Base-by-base conservation (phyloP, 2,797 vertebrate genomes). In the Triplophysa yarkandensis region DNA sequence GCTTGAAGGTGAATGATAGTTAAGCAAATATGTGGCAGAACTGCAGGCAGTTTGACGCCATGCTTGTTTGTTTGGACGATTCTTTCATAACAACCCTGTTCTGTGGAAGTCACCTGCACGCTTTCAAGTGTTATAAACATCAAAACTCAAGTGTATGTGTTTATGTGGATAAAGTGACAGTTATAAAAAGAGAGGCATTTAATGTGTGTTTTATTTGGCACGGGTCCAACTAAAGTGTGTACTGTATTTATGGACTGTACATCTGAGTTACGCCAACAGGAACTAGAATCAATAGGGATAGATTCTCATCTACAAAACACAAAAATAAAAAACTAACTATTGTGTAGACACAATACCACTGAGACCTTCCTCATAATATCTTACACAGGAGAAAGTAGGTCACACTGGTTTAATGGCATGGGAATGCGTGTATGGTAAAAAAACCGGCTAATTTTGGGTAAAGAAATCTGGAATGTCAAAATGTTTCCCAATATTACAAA, bases 171-270 rank as follows among this genome's bases (percentile, higher is more conserved):
- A 30, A 36, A 71, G 30, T 17, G 6, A 7, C 6, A 17, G 54
- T 57, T 71, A 19, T 46, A 30, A 58, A 46, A n/a, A 55, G 14
- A 39, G 27, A 46, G 30, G 19, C 61, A 19, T 43, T 81, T 77
- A 19, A n/a, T 23, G 48, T 61, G 52, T 68, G 66, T 77, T 77
- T 77, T 65, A 70, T 67, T 71, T 77, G 80, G 73, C 73, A 17
- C 11, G 8, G 36, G 36, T 21, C 68, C 77, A 81, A 57, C n/a
- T n/a, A 68, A 54, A 62, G 32, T 28, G 61, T 41, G 60, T 63
- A 13, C 36, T 39, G 36, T 39, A 41, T 63, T 54, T 41, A 23
- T 43, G 34, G 4, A 13, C 36, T 39, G 36, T 11, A 36, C 34
- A 11, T 36, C 8, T 2, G 10, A 10, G 9, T 8, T 36, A 36